Evolutionary conservation across 2,888 invertebrate species (phyloP).

Genomic region (Cataglyphis rosenhaueri): DNA sequence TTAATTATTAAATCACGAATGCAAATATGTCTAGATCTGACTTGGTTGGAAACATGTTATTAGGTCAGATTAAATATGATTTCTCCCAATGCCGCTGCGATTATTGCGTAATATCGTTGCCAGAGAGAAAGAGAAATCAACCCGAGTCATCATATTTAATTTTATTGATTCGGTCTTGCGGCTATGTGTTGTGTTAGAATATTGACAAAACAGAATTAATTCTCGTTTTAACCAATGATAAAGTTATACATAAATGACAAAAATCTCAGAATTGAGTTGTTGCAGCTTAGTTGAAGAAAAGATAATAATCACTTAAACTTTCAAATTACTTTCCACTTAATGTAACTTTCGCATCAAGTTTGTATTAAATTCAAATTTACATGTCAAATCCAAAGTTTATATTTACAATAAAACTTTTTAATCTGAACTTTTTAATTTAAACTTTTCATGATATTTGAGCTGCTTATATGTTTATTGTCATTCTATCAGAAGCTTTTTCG

Average conservation of each 20-base stretch:
- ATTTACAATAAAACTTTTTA: neutral
- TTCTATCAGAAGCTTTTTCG: neutral
- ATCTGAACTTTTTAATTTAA: too few relatives aligned
- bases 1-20: neutral
- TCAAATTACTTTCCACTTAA: neutral
- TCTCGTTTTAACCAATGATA: neutral
- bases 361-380: conserved; percentile 1
- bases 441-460: neutral
- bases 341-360: conserved; percentile 4
- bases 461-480: neutral
- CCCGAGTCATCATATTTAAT: conserved; percentile 42
- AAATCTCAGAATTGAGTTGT: neutral
- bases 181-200: neutral
- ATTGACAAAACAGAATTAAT: conserved; percentile 10
- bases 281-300: neutral
- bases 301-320: neutral
- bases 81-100: neutral
- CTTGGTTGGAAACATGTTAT: conserved; percentile 10
- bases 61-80: neutral
- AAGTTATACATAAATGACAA: conserved; percentile 4
- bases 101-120: conserved; percentile 46
- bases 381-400: neutral
- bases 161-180: neutral
- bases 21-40: neutral
- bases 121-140: conserved; percentile 52